phyloP scores from a whole-genome alignment of 1,140 invertebrate genomes.

The Varroa destructor region DNA sequence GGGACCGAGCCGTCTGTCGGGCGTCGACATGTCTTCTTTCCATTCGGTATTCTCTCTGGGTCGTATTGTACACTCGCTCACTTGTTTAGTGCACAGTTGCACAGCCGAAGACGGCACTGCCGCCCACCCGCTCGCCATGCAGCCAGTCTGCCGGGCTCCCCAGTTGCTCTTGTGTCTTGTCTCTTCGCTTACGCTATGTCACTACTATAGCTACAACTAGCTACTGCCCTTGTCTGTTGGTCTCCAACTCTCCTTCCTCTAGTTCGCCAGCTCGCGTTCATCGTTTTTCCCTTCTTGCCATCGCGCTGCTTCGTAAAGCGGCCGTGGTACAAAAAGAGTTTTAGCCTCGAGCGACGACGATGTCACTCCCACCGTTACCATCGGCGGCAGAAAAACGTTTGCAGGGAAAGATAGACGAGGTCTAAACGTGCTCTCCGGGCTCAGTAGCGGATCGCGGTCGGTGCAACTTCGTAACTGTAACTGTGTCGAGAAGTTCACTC shows the following conservation, averaged over 20 bases:
- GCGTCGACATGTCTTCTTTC: constrained; percentile 1
- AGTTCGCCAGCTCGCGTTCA: too few species aligned
- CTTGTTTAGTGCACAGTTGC: constrained; percentile 28
- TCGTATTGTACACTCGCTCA: constrained; percentile 4
- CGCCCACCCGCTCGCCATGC: background rate
- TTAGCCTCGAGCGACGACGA: constrained; percentile 17
- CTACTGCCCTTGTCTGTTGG: too few species aligned
- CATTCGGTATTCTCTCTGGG: constrained; percentile 21
- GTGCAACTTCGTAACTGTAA: too few species aligned
- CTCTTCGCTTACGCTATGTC: background rate
- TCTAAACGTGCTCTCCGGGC: constrained; percentile 15
- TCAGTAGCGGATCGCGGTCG: constrained; percentile 3
- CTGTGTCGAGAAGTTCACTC: too few species aligned
- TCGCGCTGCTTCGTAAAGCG: constrained; percentile 1
- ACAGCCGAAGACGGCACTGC: background rate
- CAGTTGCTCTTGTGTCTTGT: background rate
- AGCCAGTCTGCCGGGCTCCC: too few species aligned
- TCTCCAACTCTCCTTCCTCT: too few species aligned
- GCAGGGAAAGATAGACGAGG: background rate
- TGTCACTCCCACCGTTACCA: too few species aligned
- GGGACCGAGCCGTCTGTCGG: too few species aligned
- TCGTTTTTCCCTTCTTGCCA: background rate
- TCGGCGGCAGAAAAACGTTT: constrained; percentile 4
- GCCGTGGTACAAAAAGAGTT: constrained; percentile 20
- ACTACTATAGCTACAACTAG: too few species aligned